A percentile compares a stretch with the other conserved stretches of the same genome.
phyloP scores from a whole-genome alignment of 2,797 vertebrate species.

The Leontopithecus rosalia region DNA sequence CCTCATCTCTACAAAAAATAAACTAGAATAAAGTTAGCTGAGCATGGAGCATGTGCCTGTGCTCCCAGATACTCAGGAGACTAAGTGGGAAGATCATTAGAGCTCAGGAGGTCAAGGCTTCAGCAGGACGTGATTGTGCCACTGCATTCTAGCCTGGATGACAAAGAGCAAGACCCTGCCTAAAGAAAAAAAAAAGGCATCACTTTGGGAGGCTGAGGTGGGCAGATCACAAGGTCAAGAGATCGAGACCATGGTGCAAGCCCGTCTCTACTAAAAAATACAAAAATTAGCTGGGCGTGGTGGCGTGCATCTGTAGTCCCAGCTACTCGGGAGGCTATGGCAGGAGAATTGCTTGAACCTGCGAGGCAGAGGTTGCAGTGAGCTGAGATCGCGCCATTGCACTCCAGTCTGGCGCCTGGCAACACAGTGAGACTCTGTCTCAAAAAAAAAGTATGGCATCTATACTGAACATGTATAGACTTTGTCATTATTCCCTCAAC shows the following conservation, averaged over 20 bases:
- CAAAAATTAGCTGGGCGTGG: too few relatives aligned
- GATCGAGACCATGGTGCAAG: too few relatives aligned
- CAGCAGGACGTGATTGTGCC: neutral
- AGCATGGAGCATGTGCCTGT: neutral
- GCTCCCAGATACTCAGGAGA: neutral
- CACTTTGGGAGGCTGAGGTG: too few relatives aligned
- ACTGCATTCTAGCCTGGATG: neutral
- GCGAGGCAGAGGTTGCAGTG: too few relatives aligned
- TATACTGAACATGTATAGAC: neutral
- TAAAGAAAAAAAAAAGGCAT: too few relatives aligned
- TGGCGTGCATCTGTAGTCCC: too few relatives aligned
- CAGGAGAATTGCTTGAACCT: too few relatives aligned
- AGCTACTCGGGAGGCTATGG: too few relatives aligned
- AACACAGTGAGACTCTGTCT: neutral
- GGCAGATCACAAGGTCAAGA: too few relatives aligned
- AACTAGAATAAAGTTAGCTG: neutral
- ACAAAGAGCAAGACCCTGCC: too few relatives aligned
- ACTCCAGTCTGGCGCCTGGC: neutral
- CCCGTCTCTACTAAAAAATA: too few relatives aligned
- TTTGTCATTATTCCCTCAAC: neutral
- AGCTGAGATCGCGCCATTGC: neutral
- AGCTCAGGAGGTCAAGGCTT: neutral
- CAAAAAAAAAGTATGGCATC: neutral
- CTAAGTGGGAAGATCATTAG: neutral
- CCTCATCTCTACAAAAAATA: neutral